These are phyloP conservation scores for Etheostoma nigrum DNA, from an alignment of 2,797 vertebrate species.

Conservation along the genomic window DNA sequence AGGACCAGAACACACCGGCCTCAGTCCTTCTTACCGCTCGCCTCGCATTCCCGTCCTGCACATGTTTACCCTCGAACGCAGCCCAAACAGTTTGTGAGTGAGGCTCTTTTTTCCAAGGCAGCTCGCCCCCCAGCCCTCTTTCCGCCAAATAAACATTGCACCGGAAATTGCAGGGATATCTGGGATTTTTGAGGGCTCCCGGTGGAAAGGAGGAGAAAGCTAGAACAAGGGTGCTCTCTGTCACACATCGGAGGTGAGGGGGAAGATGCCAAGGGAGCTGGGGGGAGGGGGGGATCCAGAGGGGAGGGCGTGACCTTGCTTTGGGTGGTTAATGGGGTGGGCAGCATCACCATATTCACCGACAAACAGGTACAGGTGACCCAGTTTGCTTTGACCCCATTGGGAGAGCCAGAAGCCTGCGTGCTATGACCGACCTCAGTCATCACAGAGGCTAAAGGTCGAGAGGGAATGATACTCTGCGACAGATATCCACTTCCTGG, in stretches of 20 bases:
- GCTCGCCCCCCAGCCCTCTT: constrained; percentile 53
- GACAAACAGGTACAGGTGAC: constrained; percentile 71
- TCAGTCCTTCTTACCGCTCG: constrained; percentile 75
- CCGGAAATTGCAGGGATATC: constrained; percentile 88
- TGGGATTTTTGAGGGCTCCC: constrained; percentile 86
- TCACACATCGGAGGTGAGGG: constrained; percentile 76
- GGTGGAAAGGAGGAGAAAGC: constrained; percentile 74
- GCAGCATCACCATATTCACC: constrained; percentile 44
- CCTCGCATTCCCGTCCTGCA: constrained; percentile 64
- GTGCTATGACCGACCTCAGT: constrained; percentile 41
- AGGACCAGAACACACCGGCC: constrained; percentile 78
- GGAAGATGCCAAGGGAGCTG: constrained; percentile 35
- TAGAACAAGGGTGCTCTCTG: constrained; percentile 83
- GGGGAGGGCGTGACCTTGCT: constrained; percentile 58
- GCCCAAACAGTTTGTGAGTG: constrained; percentile 81
- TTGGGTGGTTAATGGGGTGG: constrained; percentile 54
- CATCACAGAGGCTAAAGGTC: constrained; percentile 41
- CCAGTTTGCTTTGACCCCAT: constrained; percentile 69
- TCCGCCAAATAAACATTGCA: constrained; percentile 85
- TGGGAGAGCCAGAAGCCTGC: constrained; percentile 13
- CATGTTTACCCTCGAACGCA: constrained; percentile 77
- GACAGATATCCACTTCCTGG: constrained; percentile 36
- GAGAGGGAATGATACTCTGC: constrained; percentile 34
- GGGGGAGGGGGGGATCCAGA: constrained; percentile 19
- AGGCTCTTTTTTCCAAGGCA: constrained; percentile 75